Evolutionary conservation across 2,797 vertebrate species (phyloP).

Genomic region (Diceros bicornis): DNA sequence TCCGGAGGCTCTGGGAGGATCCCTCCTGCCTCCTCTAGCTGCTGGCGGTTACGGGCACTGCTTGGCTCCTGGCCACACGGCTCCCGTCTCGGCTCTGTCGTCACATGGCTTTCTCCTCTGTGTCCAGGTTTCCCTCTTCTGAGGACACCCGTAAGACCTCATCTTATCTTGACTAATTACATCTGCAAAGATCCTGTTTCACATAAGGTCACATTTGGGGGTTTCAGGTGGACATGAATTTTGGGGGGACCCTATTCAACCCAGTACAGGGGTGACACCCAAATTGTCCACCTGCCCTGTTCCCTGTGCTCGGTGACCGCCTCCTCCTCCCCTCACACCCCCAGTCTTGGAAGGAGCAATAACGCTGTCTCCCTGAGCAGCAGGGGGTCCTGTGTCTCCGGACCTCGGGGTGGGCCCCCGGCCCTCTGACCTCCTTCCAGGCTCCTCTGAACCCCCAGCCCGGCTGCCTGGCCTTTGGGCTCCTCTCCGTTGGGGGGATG

Average conservation of each 20-base stretch:
- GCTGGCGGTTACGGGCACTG: too few species aligned
- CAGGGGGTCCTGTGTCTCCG: accelerated
- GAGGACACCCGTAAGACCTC: background rate
- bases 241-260: background rate
- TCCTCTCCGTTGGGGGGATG: background rate
- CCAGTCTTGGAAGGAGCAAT: background rate
- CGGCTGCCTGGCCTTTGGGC: too few species aligned
- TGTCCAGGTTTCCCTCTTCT: background rate
- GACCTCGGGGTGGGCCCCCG: background rate
- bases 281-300: background rate
- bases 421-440: background rate
- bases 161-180: too few species aligned
- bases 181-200: background rate
- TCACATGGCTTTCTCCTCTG: accelerated
- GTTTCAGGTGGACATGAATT: background rate
- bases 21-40: too few species aligned
- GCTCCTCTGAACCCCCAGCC: background rate
- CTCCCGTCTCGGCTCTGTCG: background rate
- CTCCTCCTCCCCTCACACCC: background rate
- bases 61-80: accelerated
- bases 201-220: background rate
- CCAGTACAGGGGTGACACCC: background rate
- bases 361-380: background rate
- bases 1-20: background rate
- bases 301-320: too few species aligned